phyloP scores from a whole-genome alignment of 2,797 vertebrate genomes.

The Thaleichthys pacificus region DNA sequence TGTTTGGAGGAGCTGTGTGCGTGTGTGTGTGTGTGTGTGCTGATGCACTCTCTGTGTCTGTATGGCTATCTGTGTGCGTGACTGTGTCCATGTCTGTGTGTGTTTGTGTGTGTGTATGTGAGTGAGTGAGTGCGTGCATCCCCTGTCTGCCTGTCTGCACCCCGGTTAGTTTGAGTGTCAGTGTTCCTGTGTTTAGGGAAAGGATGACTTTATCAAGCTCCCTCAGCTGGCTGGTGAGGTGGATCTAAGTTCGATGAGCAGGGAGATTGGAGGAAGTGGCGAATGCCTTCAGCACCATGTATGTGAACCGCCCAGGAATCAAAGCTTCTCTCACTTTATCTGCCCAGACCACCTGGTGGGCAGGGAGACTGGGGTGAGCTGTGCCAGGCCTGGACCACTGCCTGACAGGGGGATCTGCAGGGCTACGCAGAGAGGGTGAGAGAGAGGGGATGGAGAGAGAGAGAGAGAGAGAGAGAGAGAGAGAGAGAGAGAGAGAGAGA shows the following conservation, averaged over 20 bases:
- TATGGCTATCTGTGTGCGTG: conserved; percentile 25
- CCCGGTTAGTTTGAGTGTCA: neutral
- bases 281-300: conserved; percentile 57
- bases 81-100: conserved; percentile 23
- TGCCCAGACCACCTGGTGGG: conserved; percentile 42
- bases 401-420: neutral
- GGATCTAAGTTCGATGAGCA: conserved; percentile 62
- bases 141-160: neutral
- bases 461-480: neutral
- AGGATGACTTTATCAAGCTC: conserved; percentile 54
- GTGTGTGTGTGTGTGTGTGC: neutral
- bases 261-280: conserved; percentile 58
- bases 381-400: neutral
- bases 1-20: conserved; percentile 41
- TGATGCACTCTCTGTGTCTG: conserved; percentile 13
- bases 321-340: conserved; percentile 36
- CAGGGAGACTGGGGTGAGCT: neutral
- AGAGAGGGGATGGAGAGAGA: neutral
- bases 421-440: neutral
- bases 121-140: neutral
- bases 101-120: conserved; percentile 7
- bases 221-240: conserved; percentile 62
- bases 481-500: neutral
- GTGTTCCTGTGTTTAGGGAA: conserved; percentile 7
- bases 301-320: conserved; percentile 18